Evolutionary conservation across 2,113 vertebrate genomes (phyloP).

Genomic region (Chloropsis cyanopogon): DNA sequence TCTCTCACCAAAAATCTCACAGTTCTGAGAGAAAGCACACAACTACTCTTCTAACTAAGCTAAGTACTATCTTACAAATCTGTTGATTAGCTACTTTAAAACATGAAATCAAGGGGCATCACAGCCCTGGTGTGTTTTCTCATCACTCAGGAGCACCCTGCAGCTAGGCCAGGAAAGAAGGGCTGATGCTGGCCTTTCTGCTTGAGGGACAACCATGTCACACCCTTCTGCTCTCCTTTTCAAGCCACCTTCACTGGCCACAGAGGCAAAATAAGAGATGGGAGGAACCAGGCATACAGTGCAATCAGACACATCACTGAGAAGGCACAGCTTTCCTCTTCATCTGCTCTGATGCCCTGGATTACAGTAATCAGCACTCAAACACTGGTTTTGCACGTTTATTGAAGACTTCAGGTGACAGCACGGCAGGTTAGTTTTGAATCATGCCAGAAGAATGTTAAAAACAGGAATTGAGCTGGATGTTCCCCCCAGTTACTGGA

Average conservation of each 20-base stretch:
- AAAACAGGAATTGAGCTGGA: neutral
- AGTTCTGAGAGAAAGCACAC: rapidly evolving
- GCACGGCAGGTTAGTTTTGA: slow-evolving; percentile 4
- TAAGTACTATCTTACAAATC: neutral
- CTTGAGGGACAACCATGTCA: neutral
- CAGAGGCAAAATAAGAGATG: neutral
- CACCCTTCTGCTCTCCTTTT: neutral
- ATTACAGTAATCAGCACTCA: slow-evolving; percentile 11
- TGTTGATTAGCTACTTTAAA: neutral
- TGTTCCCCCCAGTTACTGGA: neutral
- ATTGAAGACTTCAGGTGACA: slow-evolving; percentile 32
- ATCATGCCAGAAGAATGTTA: neutral
- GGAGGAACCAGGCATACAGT: neutral
- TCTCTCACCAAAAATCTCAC: neutral
- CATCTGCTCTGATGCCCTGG: neutral
- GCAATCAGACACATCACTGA: neutral
- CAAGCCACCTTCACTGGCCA: neutral
- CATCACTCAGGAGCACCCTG: rapidly evolving
- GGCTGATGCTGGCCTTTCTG: neutral
- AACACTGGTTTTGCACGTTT: slow-evolving; percentile 21
- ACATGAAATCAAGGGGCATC: neutral
- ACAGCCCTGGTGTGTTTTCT: neutral
- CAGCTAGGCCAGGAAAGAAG: neutral
- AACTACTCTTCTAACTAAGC: neutral
- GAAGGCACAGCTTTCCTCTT: neutral